Base-by-base conservation (phyloP, 53 echinoderm and acorn worm species). In the Apostichopus leukothele region DNA sequence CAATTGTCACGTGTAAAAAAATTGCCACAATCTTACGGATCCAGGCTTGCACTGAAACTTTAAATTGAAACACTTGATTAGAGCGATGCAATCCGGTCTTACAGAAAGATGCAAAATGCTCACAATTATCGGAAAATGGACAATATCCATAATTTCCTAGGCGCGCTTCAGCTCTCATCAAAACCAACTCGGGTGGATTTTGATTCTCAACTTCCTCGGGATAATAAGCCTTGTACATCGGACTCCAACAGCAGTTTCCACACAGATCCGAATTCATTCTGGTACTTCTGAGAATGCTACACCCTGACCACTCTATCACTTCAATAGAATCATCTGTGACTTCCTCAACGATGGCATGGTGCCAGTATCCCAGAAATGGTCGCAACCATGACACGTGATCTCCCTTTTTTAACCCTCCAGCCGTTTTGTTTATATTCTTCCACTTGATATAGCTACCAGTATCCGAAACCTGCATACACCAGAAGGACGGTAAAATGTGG, bases 361-460 rank as follows among this genome's bases (percentile, higher is more conserved):
- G 93, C 93, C 93, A 93, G 18, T 80, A 21, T 11, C 71, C 71
- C 5, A 39, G 68, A 3, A 68, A 8, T 3, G 71, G 71, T 4
- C 93, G 88, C 10, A 88, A 86, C 90, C 90, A 93, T 12, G 90
- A 51, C 39, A 93, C 76, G 81, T 93, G 93, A 81, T 93, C 93
- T 5, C 93, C 93, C 11, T 19, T 81, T 61, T 93, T 84, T 1
- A 90, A 78, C 20, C 13, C 57, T 25, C 54, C 86, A 1, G 9
- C 81, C 2, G n/a, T 11, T 5, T 57, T 13, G 14, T 81, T 74
- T 7, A 81, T 51, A 52, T 89, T 71, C 68, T 85, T 67, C 67
- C 85, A 85, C 18, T 85, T 11, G 4, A 85, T 16, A 18, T 60
- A 67, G 67, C 67, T 67, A 4, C 85, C 85, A 14, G 85, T 85